These are phyloP conservation scores for Ondatra zibethicus DNA, from an alignment of 2,113 vertebrate genomes.

Conservation along the genomic window DNA sequence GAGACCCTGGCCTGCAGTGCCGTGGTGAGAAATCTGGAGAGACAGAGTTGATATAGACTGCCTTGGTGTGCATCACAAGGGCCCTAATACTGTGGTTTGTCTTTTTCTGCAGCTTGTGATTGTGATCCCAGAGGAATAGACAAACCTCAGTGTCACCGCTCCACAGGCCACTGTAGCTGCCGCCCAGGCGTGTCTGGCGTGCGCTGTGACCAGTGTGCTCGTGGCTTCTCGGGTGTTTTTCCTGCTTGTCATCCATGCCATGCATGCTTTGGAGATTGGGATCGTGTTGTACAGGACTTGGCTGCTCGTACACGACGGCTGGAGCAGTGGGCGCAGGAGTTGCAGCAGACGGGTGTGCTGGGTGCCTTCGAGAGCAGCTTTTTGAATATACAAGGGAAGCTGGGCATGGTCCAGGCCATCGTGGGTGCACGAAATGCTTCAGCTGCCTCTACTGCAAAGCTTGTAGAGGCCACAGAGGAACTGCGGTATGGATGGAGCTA, in stretches of 20 bases:
- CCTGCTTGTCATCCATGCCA: slow-evolving; percentile 96
- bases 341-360: slow-evolving; percentile 92
- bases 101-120: slow-evolving; percentile 91
- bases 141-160: slow-evolving; percentile 92
- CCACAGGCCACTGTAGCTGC: slow-evolving; percentile 95
- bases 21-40: slow-evolving; percentile 87
- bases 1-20: slow-evolving; percentile 92
- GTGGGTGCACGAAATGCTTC: slow-evolving; percentile 93
- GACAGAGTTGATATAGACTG: neutral
- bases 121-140: slow-evolving; percentile 94
- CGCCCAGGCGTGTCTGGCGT: slow-evolving; percentile 94
- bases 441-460: slow-evolving; percentile 83
- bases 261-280: slow-evolving; percentile 98
- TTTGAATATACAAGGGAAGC: slow-evolving; percentile 90
- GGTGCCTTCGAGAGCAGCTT: slow-evolving; percentile 92
- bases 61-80: neutral
- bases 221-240: slow-evolving; percentile 95
- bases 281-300: slow-evolving; percentile 97
- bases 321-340: slow-evolving; percentile 88
- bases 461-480: slow-evolving; percentile 92
- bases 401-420: slow-evolving; percentile 89
- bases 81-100: slow-evolving; percentile 7
- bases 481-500: slow-evolving; percentile 88
- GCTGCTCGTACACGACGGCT: slow-evolving; percentile 89
- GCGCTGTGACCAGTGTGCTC: slow-evolving; percentile 97